Evolutionary conservation across 2,797 vertebrate genomes (phyloP).

Genomic region (Streptopelia turtur): DNA sequence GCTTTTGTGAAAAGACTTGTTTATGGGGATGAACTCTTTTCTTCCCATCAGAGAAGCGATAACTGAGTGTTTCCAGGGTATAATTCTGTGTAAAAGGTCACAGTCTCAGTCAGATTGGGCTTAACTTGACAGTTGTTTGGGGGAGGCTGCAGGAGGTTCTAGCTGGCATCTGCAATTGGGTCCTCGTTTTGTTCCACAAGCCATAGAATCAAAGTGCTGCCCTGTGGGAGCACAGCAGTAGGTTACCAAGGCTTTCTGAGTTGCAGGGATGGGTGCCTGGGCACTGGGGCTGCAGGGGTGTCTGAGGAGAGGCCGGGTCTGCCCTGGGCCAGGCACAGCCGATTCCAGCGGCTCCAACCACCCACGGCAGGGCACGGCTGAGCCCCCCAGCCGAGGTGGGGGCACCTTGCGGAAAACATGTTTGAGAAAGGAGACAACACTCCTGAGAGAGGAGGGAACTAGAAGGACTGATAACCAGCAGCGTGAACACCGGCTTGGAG

Average conservation of each 20-base stretch:
- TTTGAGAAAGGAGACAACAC: neutral
- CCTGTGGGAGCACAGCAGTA: neutral
- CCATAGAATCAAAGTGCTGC: neutral
- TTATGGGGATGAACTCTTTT: neutral
- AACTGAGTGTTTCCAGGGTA: neutral
- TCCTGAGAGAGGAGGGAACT: neutral
- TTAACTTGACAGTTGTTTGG: rapidly evolving
- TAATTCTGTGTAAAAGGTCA: neutral
- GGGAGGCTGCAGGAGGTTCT: neutral
- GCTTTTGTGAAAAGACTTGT: neutral
- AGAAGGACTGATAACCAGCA: neutral
- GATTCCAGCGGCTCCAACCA: too few relatives aligned
- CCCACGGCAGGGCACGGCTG: too few relatives aligned
- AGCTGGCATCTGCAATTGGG: neutral
- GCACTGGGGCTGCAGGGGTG: rapidly evolving
- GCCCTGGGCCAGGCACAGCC: too few relatives aligned
- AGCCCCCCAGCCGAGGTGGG: rapidly evolving
- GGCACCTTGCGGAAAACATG: rapidly evolving
- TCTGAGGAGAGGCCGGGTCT: too few relatives aligned
- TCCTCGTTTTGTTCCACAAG: neutral
- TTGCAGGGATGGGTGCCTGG: neutral
- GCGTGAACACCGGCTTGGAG: neutral
- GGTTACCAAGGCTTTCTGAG: neutral
- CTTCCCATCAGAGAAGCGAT: neutral
- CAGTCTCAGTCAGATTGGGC: neutral